Conservation (phyloP, 2,113 vertebrate species). For the Protomyctophum bolini region DNA sequence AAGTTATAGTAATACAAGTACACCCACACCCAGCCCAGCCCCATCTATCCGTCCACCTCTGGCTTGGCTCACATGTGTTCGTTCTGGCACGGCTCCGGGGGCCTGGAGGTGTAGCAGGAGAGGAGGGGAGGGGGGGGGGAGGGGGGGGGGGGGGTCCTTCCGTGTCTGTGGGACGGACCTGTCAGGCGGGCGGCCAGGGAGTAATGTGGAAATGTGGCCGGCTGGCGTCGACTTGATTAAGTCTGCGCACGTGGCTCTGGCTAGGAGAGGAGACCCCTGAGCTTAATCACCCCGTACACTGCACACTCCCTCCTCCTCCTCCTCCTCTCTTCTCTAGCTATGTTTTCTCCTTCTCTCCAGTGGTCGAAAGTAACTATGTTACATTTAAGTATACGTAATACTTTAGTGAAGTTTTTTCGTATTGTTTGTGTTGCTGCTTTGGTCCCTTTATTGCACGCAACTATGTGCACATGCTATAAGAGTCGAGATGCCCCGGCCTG, state of each 20-base stretch:
- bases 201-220: slow-evolving; percentile 75
- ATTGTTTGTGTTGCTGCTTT: no score
- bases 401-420: no score
- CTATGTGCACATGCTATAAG: no score
- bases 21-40: no score
- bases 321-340: slow-evolving; percentile 52
- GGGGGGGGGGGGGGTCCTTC: slow-evolving; percentile 47
- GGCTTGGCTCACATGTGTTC: slow-evolving; percentile 63
- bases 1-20: no score
- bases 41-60: slow-evolving; percentile 7
- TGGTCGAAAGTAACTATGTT: no score
- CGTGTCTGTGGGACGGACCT: slow-evolving; percentile 55
- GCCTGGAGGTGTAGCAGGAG: slow-evolving; percentile 52
- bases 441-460: no score
- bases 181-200: slow-evolving; percentile 77
- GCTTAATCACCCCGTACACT: slow-evolving; percentile 68
- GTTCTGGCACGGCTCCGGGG: slow-evolving; percentile 71
- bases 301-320: slow-evolving; percentile 3
- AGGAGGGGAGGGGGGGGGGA: slow-evolving; percentile 25
- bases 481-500: no score
- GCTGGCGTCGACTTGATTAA: slow-evolving; percentile 82
- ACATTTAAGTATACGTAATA: no score
- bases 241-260: slow-evolving; percentile 80
- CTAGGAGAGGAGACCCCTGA: slow-evolving; percentile 72
- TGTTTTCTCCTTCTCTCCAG: slow-evolving; percentile 6